phyloP scores from a whole-genome alignment of 2,888 invertebrate species.

The Drosophila prolongata region DNA sequence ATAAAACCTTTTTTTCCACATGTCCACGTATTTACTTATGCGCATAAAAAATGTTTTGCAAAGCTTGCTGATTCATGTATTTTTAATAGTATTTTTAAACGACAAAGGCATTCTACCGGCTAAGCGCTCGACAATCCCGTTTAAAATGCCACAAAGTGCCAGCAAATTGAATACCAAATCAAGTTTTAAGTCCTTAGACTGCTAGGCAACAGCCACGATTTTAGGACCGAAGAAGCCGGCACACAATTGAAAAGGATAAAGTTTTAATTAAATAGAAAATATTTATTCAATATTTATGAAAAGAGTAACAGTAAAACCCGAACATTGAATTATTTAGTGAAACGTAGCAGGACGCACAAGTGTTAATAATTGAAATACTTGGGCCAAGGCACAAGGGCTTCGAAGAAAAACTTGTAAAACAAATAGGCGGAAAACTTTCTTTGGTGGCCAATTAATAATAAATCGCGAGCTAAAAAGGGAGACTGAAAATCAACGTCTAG shows the following conservation, averaged over 20 bases:
- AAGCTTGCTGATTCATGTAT: background rate
- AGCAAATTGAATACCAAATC: conserved; percentile 8
- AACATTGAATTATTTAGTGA: conserved; percentile 70
- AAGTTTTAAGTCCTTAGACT: background rate
- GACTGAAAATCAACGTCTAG: conserved; percentile 47
- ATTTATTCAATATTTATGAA: conserved; percentile 67
- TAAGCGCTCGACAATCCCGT: background rate
- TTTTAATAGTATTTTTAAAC: background rate
- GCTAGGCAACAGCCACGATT: conserved; percentile 13
- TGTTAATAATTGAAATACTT: conserved; percentile 76
- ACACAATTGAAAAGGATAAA: conserved; percentile 41
- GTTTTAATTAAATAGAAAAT: conserved; percentile 70
- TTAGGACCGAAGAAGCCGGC: conserved; percentile 25
- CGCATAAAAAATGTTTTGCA: conserved; percentile 2
- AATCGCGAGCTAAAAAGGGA: conserved; percentile 49
- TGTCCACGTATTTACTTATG: conserved; percentile 8
- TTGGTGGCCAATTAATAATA: conserved; percentile 71
- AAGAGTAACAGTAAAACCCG: conserved; percentile 45
- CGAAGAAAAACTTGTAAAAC: conserved; percentile 41
- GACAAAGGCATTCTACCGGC: background rate
- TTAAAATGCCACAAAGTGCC: conserved; percentile 19
- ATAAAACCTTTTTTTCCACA: background rate
- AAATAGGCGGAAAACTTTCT: conserved; percentile 63
- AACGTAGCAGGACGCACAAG: conserved; percentile 59
- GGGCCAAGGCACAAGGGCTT: conserved; percentile 25